These are phyloP conservation scores for Euphonia xanthogaster DNA, from an alignment of 2,797 vertebrate genomes.

Conservation along the genomic window DNA sequence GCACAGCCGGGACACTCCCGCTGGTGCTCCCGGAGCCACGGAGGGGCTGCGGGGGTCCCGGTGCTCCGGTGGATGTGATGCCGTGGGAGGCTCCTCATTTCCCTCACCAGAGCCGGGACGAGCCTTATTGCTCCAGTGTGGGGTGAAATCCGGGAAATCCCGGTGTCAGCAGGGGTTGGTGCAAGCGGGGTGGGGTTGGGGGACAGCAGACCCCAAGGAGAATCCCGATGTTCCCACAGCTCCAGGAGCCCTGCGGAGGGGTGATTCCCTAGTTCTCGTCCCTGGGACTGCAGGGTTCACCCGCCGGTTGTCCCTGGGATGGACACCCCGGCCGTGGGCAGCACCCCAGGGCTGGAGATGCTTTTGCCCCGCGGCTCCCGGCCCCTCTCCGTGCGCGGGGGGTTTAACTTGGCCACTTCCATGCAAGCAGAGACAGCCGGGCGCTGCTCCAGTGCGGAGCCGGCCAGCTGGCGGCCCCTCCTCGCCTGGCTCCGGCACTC, in stretches of 20 bases:
- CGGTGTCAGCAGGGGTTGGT: accelerated
- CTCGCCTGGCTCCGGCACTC: neutral
- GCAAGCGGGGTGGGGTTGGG: accelerated
- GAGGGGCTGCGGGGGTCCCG: neutral
- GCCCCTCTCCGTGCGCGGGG: accelerated
- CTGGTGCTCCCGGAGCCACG: neutral
- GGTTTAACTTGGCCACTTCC: neutral
- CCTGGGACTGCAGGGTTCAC: accelerated
- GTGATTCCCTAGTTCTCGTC: accelerated
- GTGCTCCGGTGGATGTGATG: neutral
- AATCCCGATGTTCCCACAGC: too few relatives aligned
- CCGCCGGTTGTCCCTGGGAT: accelerated
- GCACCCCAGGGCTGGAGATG: neutral
- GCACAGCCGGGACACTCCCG: neutral
- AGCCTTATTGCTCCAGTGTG: accelerated
- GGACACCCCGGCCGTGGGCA: accelerated
- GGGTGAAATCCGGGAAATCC: neutral
- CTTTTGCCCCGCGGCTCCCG: neutral
- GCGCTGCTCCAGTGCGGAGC: neutral
- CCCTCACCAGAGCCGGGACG: accelerated
- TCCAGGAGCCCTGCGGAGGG: accelerated
- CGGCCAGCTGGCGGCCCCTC: slow-evolving; percentile 32
- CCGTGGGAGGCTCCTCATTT: accelerated
- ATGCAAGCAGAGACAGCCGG: neutral
- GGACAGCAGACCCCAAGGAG: accelerated